Base-by-base conservation (phyloP, 30 jellyfish, hydroid and myxozoan genomes). In the Calvadosia cruxmelitensis region DNA sequence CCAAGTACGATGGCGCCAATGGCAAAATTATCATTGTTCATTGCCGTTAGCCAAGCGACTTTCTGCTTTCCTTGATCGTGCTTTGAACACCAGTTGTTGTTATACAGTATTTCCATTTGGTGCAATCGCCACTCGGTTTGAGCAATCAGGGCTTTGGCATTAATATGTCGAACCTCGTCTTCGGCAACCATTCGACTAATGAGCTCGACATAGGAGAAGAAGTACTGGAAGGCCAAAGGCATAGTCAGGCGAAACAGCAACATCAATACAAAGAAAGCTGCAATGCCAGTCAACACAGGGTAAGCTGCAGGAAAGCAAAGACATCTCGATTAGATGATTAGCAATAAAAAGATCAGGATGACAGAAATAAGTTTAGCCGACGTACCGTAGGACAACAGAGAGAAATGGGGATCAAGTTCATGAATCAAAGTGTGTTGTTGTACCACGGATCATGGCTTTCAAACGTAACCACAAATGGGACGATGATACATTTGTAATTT, bases 21-120 rank as follows among this genome's bases (percentile, higher is more conserved):
- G 27, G 84, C 95, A 73, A 82, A 89, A 71, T 89, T 89, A 76
- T 89, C 98, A 68, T 89, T 89, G 42, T 80, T 81, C 98, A 89
- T 89, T 1, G 98, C 98, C 1, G 98, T 89, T 57, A 89, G 68
- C 98, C 98, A 89, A 0, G 93, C 91, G 29, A 73, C 85, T 23
- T 76, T 69, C 5, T 66, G 61, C 20, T 75, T 52, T 29, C 75
- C 34, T 0, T 74, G 74, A 5, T 64, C 76, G 28, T 70, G 52
- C 15, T 34, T 16, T 33, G 73, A 64, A 75, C 98, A 89, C 34
- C 64, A 16, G 29, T 77, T 77, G 28, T 67, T 48, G 79, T 76
- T 76, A 49, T 29, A 81, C 71, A 50, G 72, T 93, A 89, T 76
- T 52, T 89, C 98, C 70, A 69, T 69, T 66, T 71, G 84, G 35